Evolutionary conservation across 2,888 invertebrate genomes (phyloP).

Genomic region (Esperia sulphurella): DNA sequence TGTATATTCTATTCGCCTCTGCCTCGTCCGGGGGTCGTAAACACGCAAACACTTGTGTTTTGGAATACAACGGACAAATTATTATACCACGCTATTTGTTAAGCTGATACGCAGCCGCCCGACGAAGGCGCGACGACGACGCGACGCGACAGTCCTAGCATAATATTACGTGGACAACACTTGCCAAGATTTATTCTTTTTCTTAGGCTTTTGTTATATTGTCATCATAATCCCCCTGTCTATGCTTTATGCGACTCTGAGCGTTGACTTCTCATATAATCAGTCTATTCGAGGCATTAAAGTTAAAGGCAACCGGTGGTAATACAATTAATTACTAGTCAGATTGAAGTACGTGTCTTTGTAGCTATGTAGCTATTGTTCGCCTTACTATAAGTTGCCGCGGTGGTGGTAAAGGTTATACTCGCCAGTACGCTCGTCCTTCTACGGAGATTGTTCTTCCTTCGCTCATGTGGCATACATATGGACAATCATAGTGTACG

Average conservation of each 20-base stretch:
- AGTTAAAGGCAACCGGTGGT: conserved; percentile 34
- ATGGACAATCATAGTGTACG: conserved; percentile 17
- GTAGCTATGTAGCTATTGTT: conserved; percentile 53
- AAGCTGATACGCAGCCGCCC: conserved; percentile 13
- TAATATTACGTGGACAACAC: not conserved
- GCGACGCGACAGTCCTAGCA: not conserved
- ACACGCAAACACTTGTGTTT: conserved; percentile 69
- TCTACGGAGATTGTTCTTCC: conserved; percentile 30
- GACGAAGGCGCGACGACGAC: not conserved
- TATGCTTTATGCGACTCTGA: too few relatives aligned
- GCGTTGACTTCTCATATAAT: too few relatives aligned
- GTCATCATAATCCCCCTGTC: too few relatives aligned
- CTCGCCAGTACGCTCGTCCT: conserved; percentile 28
- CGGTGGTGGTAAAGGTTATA: conserved; percentile 29
- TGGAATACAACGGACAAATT: conserved; percentile 54
- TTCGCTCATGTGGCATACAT: conserved; percentile 8
- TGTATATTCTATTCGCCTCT: conserved; percentile 72
- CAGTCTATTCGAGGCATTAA: not conserved
- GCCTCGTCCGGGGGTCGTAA: conserved; percentile 66
- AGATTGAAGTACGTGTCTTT: conserved; percentile 43
- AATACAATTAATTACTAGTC: conserved; percentile 56
- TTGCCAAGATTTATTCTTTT: too few relatives aligned
- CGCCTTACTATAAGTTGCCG: conserved; percentile 30
- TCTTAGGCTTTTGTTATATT: too few relatives aligned
- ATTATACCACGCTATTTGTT: conserved; percentile 29